phyloP scores from a whole-genome alignment of 2,113 vertebrate genomes.

The Corythoichthys intestinalis region DNA sequence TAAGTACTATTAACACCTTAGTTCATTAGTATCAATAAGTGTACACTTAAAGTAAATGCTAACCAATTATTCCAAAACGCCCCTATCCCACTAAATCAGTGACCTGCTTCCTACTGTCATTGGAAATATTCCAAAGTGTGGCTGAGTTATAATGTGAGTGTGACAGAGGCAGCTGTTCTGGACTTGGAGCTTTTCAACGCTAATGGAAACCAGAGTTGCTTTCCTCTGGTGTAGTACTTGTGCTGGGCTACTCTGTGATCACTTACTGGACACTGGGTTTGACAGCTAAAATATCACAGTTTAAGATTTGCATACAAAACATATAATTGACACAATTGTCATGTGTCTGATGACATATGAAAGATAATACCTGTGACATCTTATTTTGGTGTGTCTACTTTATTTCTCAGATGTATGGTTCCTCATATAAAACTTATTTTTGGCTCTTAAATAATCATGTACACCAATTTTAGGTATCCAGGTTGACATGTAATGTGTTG shows the following conservation, averaged over 20 bases:
- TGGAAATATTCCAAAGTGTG: conserved; percentile 70
- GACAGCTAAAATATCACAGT: conserved; percentile 40
- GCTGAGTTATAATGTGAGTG: conserved; percentile 75
- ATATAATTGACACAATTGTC: conserved; percentile 23
- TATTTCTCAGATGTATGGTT: conserved; percentile 47
- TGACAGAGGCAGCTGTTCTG: conserved; percentile 59
- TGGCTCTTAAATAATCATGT: conserved; percentile 37
- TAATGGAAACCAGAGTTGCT: conserved; percentile 76
- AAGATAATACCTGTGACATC: conserved; percentile 36
- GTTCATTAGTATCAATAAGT: conserved; percentile 65
- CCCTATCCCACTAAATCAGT: conserved; percentile 52
- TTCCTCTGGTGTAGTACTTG: conserved; percentile 64
- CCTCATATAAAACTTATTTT: conserved; percentile 54
- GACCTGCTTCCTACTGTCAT: conserved; percentile 63
- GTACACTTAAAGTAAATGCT: conserved; percentile 54
- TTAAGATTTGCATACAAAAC: conserved; percentile 6
- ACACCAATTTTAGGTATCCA: conserved; percentile 16
- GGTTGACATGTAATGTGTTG: conserved; percentile 23
- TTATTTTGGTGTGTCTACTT: conserved; percentile 8
- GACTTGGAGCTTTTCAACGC: conserved; percentile 58
- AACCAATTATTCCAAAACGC: conserved; percentile 33
- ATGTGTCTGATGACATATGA: conserved; percentile 43
- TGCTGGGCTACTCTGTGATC: conserved; percentile 54
- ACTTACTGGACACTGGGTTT: conserved; percentile 43
- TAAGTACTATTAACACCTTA: conserved; percentile 65